phyloP scores from a whole-genome alignment of 2,888 invertebrate species.

The Cordilura impudica region DNA sequence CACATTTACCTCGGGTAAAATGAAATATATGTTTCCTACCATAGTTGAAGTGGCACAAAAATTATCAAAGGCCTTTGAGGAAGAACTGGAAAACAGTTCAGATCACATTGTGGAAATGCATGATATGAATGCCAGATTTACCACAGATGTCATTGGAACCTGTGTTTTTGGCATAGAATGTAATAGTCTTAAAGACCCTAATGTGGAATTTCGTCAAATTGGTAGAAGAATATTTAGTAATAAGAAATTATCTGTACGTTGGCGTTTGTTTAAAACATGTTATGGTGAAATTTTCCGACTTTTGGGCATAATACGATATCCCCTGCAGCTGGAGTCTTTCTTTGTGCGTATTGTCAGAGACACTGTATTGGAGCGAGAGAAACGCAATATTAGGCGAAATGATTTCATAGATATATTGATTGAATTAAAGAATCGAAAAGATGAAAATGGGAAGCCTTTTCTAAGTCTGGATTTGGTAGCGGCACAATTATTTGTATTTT shows the following conservation, averaged over 20 bases:
- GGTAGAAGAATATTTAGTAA: conserved; percentile 64
- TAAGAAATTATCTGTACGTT: conserved; percentile 64
- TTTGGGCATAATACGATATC: conserved; percentile 27
- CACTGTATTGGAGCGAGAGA: conserved; percentile 66
- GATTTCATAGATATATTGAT: conserved; percentile 71
- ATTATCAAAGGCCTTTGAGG: conserved; percentile 59
- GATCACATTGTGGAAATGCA: conserved; percentile 73
- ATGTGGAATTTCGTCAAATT: conserved; percentile 72
- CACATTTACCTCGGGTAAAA: conserved; percentile 79
- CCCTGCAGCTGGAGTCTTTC: conserved; percentile 40
- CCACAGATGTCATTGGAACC: conserved; percentile 79
- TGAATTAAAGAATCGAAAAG: conserved; percentile 65
- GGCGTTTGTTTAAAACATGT: conserved; percentile 64
- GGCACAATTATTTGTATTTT: conserved; percentile 80
- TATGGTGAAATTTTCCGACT: conserved; percentile 44
- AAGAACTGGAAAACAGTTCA: conserved; percentile 16
- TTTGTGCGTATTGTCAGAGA: conserved; percentile 67
- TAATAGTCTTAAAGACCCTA: conserved; percentile 76
- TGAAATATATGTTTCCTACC: conserved; percentile 78
- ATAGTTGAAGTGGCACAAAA: conserved; percentile 71
- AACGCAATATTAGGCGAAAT: conserved; percentile 67
- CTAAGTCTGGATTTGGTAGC: conserved; percentile 78
- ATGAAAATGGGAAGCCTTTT: conserved; percentile 55
- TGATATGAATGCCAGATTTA: conserved; percentile 77
- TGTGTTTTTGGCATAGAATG: conserved; percentile 78